Evolutionary conservation across 2,888 invertebrate species (phyloP).

Genomic region (Chymomyza caudatula): DNA sequence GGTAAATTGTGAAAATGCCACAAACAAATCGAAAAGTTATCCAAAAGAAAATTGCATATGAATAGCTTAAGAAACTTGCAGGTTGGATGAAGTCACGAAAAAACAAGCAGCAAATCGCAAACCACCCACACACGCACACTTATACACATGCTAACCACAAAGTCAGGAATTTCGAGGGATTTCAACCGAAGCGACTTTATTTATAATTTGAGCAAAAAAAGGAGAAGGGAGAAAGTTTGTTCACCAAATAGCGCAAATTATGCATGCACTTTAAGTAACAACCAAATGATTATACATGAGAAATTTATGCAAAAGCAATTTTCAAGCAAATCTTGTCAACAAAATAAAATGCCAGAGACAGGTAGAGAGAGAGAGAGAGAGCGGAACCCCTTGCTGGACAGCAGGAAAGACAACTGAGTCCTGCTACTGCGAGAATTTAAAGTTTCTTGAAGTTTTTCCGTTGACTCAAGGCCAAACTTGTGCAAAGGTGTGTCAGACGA

Average conservation of each 20-base stretch:
- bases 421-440: not conserved
- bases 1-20: not conserved
- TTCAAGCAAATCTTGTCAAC: not conserved
- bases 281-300: not conserved
- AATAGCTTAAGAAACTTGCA: not conserved
- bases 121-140: not conserved
- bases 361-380: not conserved
- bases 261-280: not conserved
- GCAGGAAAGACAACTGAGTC: not conserved
- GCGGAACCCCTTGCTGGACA: not conserved
- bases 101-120: not conserved
- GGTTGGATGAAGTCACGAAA: not conserved
- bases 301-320: not conserved
- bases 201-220: not conserved
- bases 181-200: not conserved
- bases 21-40: not conserved
- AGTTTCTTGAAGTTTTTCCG: not conserved
- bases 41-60: not conserved
- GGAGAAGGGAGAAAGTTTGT: not conserved
- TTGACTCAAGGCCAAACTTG: not conserved
- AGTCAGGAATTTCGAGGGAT: not conserved
- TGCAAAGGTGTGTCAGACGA: not conserved
- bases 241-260: not conserved
- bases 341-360: not conserved
- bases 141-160: not conserved